A percentile compares a stretch with the other conserved stretches of the same genome.
These are phyloP conservation scores for Eidolon dupreanum DNA, from an alignment of 2,797 vertebrate genomes.

Conservation along the genomic window DNA sequence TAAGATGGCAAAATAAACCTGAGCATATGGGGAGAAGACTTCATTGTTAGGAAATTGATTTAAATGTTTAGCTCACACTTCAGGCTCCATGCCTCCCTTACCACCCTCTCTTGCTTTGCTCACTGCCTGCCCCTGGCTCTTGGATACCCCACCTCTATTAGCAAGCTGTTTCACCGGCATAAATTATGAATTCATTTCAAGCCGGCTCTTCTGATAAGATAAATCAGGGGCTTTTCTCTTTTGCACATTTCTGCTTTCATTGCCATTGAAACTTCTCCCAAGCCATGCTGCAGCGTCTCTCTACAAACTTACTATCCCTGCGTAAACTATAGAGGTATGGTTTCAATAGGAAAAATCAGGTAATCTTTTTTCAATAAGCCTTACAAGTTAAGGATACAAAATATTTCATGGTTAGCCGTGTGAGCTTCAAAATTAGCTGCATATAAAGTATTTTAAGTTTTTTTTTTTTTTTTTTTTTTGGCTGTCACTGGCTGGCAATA, in stretches of 20 bases:
- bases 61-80: constrained; percentile 71
- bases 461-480: constrained; percentile 78
- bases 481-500: constrained; percentile 85
- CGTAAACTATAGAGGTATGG: constrained; percentile 16
- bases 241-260: constrained; percentile 24
- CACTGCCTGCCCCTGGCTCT: neutral
- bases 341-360: constrained; percentile 48
- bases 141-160: constrained; percentile 46
- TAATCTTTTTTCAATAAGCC: constrained; percentile 36
- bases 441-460: constrained; percentile 85
- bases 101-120: neutral
- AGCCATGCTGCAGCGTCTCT: neutral
- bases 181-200: constrained; percentile 77
- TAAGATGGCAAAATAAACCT: constrained; percentile 75
- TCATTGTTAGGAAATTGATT: constrained; percentile 52
- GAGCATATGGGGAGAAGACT: constrained; percentile 67
- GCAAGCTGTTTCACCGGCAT: constrained; percentile 62
- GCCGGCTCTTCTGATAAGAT: constrained; percentile 55
- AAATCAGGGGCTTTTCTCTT: constrained; percentile 42
- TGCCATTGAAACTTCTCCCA: constrained; percentile 2
- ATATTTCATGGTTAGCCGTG: constrained; percentile 82
- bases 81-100: neutral
- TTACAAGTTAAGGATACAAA: constrained; percentile 73
- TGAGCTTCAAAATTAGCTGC: constrained; percentile 82
- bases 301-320: constrained; percentile 56